Percentiles rank a stretch among this genome's conserved stretches.
Evolutionary conservation across 2,888 invertebrate species (phyloP).

Genomic region (Epinotia ramella): DNA sequence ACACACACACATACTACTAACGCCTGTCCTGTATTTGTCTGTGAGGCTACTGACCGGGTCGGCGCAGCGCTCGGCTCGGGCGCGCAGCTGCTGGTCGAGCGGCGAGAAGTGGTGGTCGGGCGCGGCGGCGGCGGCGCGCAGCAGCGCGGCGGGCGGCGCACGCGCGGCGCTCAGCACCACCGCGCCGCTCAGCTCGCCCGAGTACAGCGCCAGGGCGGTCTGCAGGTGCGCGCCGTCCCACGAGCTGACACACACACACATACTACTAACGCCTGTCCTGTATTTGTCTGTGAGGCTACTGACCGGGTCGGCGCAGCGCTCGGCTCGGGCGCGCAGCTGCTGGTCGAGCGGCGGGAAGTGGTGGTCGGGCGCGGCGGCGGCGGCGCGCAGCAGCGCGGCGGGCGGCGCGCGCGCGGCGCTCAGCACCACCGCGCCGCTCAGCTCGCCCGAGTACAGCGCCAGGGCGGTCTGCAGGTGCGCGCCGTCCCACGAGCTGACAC

Average conservation of each 20-base stretch:
- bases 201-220: conserved; percentile 91
- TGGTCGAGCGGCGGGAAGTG: conserved; percentile 95
- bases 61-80: too few relatives aligned
- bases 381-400: conserved; percentile 87
- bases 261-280: too few relatives aligned
- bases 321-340: conserved; percentile 91
- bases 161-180: too few relatives aligned
- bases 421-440: conserved; percentile 94
- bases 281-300: too few relatives aligned
- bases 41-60: too few relatives aligned
- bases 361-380: conserved; percentile 90
- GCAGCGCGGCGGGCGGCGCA: too few relatives aligned
- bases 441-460: conserved; percentile 95
- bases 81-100: too few relatives aligned
- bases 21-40: too few relatives aligned
- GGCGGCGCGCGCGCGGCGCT: conserved; percentile 84
- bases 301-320: conserved; percentile 85
- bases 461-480: conserved; percentile 95
- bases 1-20: too few relatives aligned
- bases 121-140: too few relatives aligned
- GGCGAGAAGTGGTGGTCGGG: too few relatives aligned
- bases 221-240: conserved; percentile 88
- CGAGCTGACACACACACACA: not conserved
- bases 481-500: conserved; percentile 52
- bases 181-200: too few relatives aligned